Evolutionary conservation across 2,797 vertebrate species (phyloP), one percentile per base, ranked within the genome.

Genomic region (Anguilla marmorata): DNA sequence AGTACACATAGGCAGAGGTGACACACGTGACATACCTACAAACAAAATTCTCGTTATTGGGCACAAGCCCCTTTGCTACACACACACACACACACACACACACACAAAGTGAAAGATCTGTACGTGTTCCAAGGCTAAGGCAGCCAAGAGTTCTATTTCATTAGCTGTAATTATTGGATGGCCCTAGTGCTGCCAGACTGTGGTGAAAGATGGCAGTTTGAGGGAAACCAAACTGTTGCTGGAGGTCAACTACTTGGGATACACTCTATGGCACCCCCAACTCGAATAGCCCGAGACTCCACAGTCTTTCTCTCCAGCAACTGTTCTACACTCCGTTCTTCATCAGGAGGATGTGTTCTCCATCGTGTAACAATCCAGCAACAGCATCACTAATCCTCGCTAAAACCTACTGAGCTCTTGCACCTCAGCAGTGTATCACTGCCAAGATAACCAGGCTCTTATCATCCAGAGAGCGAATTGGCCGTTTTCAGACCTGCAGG

Each of bases 341-440:
- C 79, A 79, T 21, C 37, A 45, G 33, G 33, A 11, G 27, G 88
- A 85, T 86, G 86, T 79, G 24, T 89, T 85, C 87, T 89, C 89
- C 88, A 88, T 58, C 83, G 69, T 54, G 12, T 86, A 89, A 33
- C 88, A 90, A 63, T 60, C 41, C 19, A 4, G 33, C 45, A 21
- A 45, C 58, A 0, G 21, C 88, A 76, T 87, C 90, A 93, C 92
- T 95, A 95, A 96, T 95, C 94, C 94, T 91, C 90, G 93, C 93
- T 91, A 92, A 94, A 94, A 94, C 94, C 93, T 92, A 96, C 94
- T 24, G 79, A 90, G 90, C 93, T 92, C 92, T 80, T 48, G 16
- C 21, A 9, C 94, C 93, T 95, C 95, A 94, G 94, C 94, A 94
- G 93, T 93, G 93, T 92, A 94, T 96, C 94, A 95, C 92, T 90